These are phyloP conservation scores for Brassicogethes aeneus DNA, from an alignment of 2,888 invertebrate genomes.

Conservation along the genomic window DNA sequence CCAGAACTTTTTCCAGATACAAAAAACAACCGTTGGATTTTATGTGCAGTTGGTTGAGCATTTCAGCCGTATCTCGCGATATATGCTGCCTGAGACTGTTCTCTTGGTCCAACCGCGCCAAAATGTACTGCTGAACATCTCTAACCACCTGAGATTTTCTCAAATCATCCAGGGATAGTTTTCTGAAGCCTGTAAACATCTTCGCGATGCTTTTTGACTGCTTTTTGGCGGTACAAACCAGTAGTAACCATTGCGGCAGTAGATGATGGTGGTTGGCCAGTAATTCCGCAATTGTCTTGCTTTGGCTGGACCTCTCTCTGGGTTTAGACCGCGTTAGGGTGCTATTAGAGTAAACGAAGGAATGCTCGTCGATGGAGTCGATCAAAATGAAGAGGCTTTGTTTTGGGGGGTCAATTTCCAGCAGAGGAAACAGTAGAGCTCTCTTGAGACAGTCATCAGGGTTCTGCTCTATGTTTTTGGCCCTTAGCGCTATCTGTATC, in stretches of 20 bases:
- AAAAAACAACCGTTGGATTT: conserved; percentile 92
- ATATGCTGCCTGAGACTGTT: conserved; percentile 82
- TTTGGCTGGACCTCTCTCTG: conserved; percentile 40
- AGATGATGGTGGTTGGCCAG: conserved; percentile 83
- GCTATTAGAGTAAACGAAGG: conserved; percentile 48
- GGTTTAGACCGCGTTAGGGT: conserved; percentile 47
- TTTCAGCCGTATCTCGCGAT: conserved; percentile 86
- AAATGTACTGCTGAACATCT: conserved; percentile 92
- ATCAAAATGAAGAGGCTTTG: conserved; percentile 77
- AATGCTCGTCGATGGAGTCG: conserved; percentile 85
- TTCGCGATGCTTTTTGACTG: conserved; percentile 75
- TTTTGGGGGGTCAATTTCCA: conserved; percentile 80
- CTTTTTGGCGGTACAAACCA: conserved; percentile 80
- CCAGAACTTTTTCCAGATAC: conserved; percentile 77
- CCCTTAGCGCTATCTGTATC: conserved; percentile 67
- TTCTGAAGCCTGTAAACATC: conserved; percentile 81
- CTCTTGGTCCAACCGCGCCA: conserved; percentile 82
- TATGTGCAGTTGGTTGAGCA: conserved; percentile 88
- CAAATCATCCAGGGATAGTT: conserved; percentile 85
- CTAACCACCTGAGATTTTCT: conserved; percentile 83
- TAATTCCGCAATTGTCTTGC: conserved; percentile 69
- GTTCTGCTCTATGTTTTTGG: conserved; percentile 74
- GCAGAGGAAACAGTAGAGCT: conserved; percentile 76
- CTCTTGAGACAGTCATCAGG: conserved; percentile 89
- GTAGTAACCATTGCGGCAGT: conserved; percentile 86